Conservation (phyloP, 2,113 vertebrate genomes). For the Cebus imitator region DNA sequence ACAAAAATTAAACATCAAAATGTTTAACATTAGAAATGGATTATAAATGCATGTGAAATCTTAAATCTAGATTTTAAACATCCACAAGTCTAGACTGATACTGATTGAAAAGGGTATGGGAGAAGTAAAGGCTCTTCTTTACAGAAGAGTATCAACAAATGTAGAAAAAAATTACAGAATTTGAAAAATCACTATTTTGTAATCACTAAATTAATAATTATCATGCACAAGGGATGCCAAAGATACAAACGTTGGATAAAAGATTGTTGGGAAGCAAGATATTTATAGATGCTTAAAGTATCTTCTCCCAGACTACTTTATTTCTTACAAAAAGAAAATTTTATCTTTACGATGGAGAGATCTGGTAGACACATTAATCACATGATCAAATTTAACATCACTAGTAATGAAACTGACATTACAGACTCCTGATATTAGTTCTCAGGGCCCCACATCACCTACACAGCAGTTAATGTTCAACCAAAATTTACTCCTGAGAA, state of each 20-base stretch:
- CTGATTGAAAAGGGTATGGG: neutral
- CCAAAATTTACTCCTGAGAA: neutral
- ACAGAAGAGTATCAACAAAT: neutral
- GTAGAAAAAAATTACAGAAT: neutral
- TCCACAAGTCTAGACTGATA: neutral
- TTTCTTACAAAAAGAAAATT: neutral
- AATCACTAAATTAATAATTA: neutral
- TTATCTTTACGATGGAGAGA: neutral
- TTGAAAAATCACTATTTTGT: neutral
- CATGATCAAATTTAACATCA: neutral
- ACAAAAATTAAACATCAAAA: neutral
- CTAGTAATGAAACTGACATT: neutral
- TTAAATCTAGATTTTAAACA: conserved; percentile 10
- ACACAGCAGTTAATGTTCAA: neutral
- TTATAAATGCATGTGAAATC: neutral
- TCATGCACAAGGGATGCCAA: neutral
- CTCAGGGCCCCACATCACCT: neutral
- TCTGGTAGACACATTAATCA: neutral
- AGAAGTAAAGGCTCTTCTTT: neutral
- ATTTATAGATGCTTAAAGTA: neutral
- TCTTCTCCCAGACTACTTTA: neutral
- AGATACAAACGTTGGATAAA: neutral
- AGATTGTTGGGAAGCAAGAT: neutral
- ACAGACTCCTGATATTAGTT: neutral
- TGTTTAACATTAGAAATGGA: neutral